These are phyloP conservation scores for Venustoraphidia nigricollis DNA, from an alignment of 2,888 invertebrate species.

Conservation along the genomic window DNA sequence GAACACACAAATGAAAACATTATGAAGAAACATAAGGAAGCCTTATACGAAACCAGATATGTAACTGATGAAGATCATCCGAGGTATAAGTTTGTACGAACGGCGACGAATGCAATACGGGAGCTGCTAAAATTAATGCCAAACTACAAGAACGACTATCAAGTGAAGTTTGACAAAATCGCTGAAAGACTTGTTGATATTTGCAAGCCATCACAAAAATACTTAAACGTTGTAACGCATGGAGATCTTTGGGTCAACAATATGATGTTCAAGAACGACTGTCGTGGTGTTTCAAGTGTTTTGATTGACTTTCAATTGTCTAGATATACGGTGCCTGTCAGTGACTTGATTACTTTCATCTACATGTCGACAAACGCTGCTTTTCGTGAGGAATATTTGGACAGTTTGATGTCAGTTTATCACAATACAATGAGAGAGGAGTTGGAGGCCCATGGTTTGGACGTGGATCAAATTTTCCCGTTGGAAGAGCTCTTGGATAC, in stretches of 20 bases:
- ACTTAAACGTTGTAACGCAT: constrained; percentile 39
- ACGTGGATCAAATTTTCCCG: constrained; percentile 27
- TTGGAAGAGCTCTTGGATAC: constrained; percentile 29
- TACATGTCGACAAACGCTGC: constrained; percentile 34
- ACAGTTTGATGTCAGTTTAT: constrained; percentile 37
- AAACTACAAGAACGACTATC: constrained; percentile 5
- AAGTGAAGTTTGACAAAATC: too few species aligned
- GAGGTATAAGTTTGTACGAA: constrained; percentile 18
- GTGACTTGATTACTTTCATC: constrained; percentile 41
- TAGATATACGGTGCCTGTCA: constrained; percentile 45
- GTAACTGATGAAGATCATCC: constrained; percentile 20
- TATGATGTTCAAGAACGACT: constrained; percentile 33
- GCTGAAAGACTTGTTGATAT: too few species aligned
- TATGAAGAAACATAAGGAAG: constrained; percentile 14
- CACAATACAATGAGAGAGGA: constrained; percentile 31
- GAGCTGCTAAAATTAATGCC: constrained; percentile 15
- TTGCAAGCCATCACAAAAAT: constrained; percentile 20
- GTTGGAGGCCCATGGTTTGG: constrained; percentile 26
- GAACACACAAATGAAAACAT: constrained; percentile 23
- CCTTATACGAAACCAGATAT: constrained; percentile 17
- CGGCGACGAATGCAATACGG: constrained; percentile 13
- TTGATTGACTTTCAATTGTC: constrained; percentile 55
- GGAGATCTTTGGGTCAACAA: constrained; percentile 50
- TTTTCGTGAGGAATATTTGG: constrained; percentile 31
- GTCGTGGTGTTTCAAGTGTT: constrained; percentile 36